These are phyloP conservation scores for Apis dorsata DNA, from an alignment of 1,140 invertebrate genomes.

Conservation along the genomic window DNA sequence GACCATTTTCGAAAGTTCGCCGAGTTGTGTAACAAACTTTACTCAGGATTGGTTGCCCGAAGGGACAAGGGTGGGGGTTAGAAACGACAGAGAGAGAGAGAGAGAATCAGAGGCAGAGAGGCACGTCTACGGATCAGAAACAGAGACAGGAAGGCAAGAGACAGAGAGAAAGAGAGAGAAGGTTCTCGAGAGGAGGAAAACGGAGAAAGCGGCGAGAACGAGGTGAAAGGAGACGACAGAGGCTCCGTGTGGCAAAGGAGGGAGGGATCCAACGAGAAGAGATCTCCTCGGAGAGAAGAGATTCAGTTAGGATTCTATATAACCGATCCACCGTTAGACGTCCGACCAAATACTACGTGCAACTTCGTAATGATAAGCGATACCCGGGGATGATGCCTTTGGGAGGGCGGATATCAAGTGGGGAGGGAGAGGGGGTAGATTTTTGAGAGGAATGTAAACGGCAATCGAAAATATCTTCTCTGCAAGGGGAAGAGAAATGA, in stretches of 20 bases:
- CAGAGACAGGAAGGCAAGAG: conserved; percentile 9
- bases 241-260: neutral
- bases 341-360: conserved; percentile 69
- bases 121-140: neutral
- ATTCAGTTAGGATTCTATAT: conserved; percentile 78
- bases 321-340: conserved; percentile 68
- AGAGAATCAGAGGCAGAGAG: neutral
- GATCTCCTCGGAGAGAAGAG: conserved; percentile 69
- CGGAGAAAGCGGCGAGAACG: conserved; percentile 11
- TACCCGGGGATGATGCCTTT: conserved; percentile 51
- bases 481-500: too few species aligned
- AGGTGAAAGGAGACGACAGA: conserved; percentile 32
- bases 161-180: conserved; percentile 15
- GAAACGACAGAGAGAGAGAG: conserved; percentile 47
- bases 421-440: neutral
- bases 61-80: conserved; percentile 70
- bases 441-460: too few species aligned
- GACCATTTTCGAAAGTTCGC: conserved; percentile 78
- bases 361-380: conserved; percentile 71
- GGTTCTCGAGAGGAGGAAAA: conserved; percentile 5
- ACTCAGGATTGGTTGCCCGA: conserved; percentile 78
- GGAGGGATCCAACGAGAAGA: conserved; percentile 48
- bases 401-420: conserved; percentile 28
- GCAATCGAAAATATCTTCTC: too few species aligned
- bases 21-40: conserved; percentile 80